Base-by-base conservation (phyloP, 2,113 vertebrate species). In the Cygnus buccinator region DNA sequence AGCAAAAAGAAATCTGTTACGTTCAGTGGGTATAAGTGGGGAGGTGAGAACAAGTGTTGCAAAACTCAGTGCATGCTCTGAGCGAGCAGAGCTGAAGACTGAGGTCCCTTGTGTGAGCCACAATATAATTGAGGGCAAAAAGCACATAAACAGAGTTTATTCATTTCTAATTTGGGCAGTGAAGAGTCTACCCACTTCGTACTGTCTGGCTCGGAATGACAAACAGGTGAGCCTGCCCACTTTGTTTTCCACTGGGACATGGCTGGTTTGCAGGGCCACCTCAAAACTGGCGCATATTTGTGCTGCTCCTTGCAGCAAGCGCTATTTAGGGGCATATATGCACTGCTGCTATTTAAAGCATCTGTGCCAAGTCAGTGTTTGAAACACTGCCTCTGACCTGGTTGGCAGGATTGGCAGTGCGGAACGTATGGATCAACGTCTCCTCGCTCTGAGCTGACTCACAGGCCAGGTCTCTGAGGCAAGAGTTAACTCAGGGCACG, bases 281-380 rank as follows among this genome's bases (percentile, higher is more conserved):
- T 85, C 87, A 84, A 87, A 88, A 92, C 37, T 18, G 33, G 11
- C 2, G 18, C 66, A 23, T 76, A 13, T 87, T 84, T 76, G 44
- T 54, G 37, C 59, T 87, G 46, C 41, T 83, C 35, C 70, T 94
- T 55, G 57, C 22, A 92, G 52, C 10, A 84, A 91, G 76, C 4
- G 4, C 88, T 95, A 90, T 96, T 77, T 95, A 96, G 39, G 90
- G 93, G 8, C 86, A 91, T 74, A 81, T 28, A 63, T 4, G 25
- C 31, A 41, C 63, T 52, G 50, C 63, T 93, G 72, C 91, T 97
- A 95, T 96, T 97, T 95, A 94, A 83, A 95, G 80, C 67, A 33
- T 52, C 61, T 43, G 5, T 66, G 63, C 76, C 29, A 76, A 92
- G 65, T 70, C 52, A 68, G 75, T 61, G 52, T 89, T 44, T 83